Evolutionary conservation across 2,113 vertebrate genomes (phyloP), one percentile per base, ranked within the genome.

Genomic region (Eurypyga helias): DNA sequence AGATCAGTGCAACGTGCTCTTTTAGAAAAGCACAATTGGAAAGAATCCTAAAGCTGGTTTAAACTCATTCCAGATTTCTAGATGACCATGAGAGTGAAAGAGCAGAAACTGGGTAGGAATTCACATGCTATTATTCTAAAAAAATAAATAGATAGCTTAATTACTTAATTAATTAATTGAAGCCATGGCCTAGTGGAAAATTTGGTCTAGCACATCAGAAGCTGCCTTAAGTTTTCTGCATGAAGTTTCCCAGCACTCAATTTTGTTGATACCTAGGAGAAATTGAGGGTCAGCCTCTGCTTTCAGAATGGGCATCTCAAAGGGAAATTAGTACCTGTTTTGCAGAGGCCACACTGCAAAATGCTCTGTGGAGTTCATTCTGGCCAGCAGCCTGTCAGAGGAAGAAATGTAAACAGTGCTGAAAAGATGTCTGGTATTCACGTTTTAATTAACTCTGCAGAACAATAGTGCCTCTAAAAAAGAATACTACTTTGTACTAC

Each of bases 361-460:
- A 54, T 64, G 26, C 31, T 70, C 41, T 16, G 10, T 58, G 70
- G 17, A 70, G n/a, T 48, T 52, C 25, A 54, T 7, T 76, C 25
- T 76, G n/a, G 54, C 26, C 23, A 80, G 51, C 36, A 76, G 23
- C n/a, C 25, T 58, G 7, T 36, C 23, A 82, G 46, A 73, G 5
- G 64, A 85, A 88, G 54, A 93, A 85, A 81, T 34, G 46, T 75
- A 25, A 83, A 38, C 43, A 82, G 21, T 4, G 11, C n/a, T 81
- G 76, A 83, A 80, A 94, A 76, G 73, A 25, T 45, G 13, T 31
- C 36, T 64, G 46, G 20, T 90, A 60, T 83, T n/a, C 48, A 65
- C 49, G 38, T 64, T 93, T 90, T 81, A 94, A 87, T 97, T 95
- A 80, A 75, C 20, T 72, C 33, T 81, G 13, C 31, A 65, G 66